Base-by-base conservation (phyloP, 1,140 invertebrate species). In the Geopemphigus sp. region DNA sequence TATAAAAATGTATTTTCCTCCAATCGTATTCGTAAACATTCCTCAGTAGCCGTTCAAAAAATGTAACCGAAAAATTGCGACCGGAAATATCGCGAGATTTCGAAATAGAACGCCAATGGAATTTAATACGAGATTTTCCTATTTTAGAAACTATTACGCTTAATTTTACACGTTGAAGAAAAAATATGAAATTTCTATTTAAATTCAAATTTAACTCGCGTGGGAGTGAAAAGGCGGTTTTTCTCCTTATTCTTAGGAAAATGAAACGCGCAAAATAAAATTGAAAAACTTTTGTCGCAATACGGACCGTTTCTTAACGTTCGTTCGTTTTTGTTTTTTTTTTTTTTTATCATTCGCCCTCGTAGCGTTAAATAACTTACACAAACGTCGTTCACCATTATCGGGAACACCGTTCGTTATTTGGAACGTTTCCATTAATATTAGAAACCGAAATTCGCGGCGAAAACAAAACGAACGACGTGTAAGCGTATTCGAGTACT, bases 261-360 rank as follows among this genome's bases (percentile, higher is more conserved):
- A 32, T 32, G 32, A 39, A 39, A 64, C 32, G 29, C 32, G n/a
- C 61, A 64, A 39, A 63, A 64, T 64, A 64, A 32, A n/a, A 64
- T 29, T 61, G 26, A 64, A 32, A 64, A 64, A 64, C 61, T 64
- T 64, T 64, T 64, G 29, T 19, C 29, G 19, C 61, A 39, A n/a
- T n/a, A 12, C 15, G 10, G 61, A 39, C 15, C 32, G 29, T n/a
- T 19, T 64, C 10, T 64, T 17, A 64, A 26, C 22, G 32, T 59
- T 59, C 24, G 22, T 12, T 59, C 14, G 24, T 26, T 24, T 4
- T n/a, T 24, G 22, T 22, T 57, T 12, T 56, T 56, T 8, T 17
- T 56, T 56, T 8, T 11, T 57, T 57, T n/a, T 57, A 56, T 10
- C 54, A 19, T 8, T 22, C 5, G n/a, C 2, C 19, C 8, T 17